Conservation (phyloP, 2,888 invertebrate species). For the Quadroppia sp. region DNA sequence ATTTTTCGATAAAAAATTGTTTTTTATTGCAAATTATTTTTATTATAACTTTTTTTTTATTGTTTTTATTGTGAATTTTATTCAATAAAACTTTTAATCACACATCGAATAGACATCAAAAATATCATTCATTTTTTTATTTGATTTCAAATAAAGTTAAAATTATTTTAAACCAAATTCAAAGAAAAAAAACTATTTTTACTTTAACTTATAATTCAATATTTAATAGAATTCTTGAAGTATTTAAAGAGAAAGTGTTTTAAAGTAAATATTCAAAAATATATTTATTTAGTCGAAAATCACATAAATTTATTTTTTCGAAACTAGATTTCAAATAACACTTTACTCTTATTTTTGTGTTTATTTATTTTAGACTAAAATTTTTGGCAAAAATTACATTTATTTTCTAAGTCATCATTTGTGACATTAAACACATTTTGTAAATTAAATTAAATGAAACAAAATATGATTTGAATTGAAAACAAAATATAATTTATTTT, state of each 20-base stretch:
- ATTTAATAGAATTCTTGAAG: too few relatives aligned
- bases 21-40: background rate
- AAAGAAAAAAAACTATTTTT: background rate
- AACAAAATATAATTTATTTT: too few relatives aligned
- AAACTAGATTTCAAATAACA: background rate
- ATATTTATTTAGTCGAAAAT: background rate
- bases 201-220: too few relatives aligned
- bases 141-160: too few relatives aligned
- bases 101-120: too few relatives aligned
- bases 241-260: background rate
- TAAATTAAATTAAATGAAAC: slow-evolving; percentile 16
- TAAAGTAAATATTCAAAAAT: background rate
- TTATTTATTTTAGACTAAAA: background rate
- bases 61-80: too few relatives aligned
- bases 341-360: background rate
- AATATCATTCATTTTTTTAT: too few relatives aligned
- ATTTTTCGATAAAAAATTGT: background rate
- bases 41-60: too few relatives aligned
- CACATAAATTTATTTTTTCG: background rate
- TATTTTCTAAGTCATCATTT: background rate
- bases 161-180: too few relatives aligned
- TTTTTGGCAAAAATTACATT: background rate
- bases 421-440: background rate
- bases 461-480: background rate
- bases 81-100: too few relatives aligned